Conservation (phyloP, 2,797 vertebrate genomes). For the Monodelphis domestica region DNA sequence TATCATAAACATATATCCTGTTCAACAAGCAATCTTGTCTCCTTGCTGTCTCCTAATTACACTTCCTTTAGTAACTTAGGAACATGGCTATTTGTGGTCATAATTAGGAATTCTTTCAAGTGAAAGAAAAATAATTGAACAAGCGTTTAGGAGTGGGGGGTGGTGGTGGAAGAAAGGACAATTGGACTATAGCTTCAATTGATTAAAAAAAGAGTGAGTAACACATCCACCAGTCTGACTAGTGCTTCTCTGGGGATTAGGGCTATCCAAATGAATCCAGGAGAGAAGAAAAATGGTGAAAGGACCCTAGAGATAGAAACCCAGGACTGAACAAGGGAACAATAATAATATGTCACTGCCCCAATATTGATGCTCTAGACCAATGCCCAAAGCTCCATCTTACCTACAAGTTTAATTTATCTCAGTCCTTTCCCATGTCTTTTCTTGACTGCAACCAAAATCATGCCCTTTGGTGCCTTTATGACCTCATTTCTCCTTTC, state of each 20-base stretch:
- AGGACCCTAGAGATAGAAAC: background rate
- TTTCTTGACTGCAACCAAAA: background rate
- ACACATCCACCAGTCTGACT: background rate
- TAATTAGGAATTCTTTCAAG: background rate
- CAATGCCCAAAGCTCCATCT: background rate
- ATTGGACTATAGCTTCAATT: background rate
- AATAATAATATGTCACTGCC: background rate
- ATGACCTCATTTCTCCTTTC: fast-evolving
- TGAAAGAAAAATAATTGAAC: background rate
- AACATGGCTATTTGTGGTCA: background rate
- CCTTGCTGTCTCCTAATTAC: background rate
- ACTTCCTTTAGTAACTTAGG: background rate
- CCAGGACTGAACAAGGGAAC: background rate
- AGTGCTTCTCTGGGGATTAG: background rate
- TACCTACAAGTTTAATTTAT: background rate
- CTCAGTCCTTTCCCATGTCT: background rate
- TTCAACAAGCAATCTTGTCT: background rate
- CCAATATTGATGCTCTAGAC: no score
- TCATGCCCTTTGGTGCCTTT: background rate
- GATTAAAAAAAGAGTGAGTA: background rate
- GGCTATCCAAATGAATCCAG: no score
- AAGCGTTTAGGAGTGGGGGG: background rate
- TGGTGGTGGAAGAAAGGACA: background rate
- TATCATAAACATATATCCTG: background rate
- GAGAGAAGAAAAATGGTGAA: background rate